Percentiles rank a stretch among this genome's conserved stretches.
These are phyloP conservation scores for Synanthedon tipuliformis DNA, from an alignment of 2,888 invertebrate species.

Conservation along the genomic window DNA sequence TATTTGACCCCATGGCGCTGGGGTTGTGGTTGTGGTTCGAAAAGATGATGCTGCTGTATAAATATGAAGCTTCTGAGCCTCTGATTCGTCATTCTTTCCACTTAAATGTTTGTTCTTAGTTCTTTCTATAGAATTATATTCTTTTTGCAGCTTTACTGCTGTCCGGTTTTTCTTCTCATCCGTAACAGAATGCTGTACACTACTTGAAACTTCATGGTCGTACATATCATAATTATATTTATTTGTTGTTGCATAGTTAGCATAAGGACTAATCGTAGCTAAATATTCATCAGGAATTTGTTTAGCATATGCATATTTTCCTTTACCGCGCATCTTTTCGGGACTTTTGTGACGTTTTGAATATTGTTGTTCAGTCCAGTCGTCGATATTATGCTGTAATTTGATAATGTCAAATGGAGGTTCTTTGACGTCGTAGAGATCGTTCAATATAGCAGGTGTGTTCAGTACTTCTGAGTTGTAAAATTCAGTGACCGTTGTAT, in stretches of 20 bases:
- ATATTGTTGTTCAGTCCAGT: conserved; percentile 85
- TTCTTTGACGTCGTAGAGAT: conserved; percentile 57
- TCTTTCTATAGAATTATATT: conserved; percentile 47
- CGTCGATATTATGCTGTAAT: conserved; percentile 85
- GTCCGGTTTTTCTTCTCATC: conserved; percentile 30
- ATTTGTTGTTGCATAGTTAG: conserved; percentile 33
- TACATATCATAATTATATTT: conserved; percentile 47
- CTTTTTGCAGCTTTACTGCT: conserved; percentile 25
- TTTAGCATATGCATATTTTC: conserved; percentile 77
- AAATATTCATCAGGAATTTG: conserved; percentile 83
- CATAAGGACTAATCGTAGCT: conserved; percentile 69
- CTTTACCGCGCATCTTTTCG: conserved; percentile 63
- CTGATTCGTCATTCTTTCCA: conserved; percentile 31
- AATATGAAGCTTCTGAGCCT: conserved; percentile 44
- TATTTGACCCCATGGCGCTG: conserved; percentile 74
- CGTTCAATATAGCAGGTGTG: conserved; percentile 37
- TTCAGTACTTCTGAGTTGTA: conserved; percentile 65
- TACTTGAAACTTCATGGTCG: conserved; percentile 62
- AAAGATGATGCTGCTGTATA: conserved; percentile 56
- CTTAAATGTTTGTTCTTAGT: conserved; percentile 27
- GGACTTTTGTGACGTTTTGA: conserved; percentile 61
- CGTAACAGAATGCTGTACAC: conserved; percentile 48
- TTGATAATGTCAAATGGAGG: conserved; percentile 78
- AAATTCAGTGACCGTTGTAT: conserved; percentile 39
- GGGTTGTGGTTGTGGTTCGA: conserved; percentile 46